Evolutionary conservation across 2,113 vertebrate genomes (phyloP), one percentile per base, ranked within the genome.

Genomic region (Petrocephalus microphthalmus): DNA sequence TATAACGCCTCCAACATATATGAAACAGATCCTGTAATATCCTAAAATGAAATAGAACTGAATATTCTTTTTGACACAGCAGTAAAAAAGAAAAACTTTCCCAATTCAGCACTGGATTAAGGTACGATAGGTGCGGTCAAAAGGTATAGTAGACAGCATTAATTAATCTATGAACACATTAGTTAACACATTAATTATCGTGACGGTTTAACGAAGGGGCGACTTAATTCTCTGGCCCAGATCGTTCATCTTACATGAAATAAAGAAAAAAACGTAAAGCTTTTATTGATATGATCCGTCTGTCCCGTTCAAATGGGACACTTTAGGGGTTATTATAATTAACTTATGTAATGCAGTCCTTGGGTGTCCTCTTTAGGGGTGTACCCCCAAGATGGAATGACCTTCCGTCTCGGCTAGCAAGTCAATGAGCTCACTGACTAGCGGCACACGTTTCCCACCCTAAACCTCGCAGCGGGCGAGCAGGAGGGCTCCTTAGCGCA

Each of bases 351-450:
- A 85, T 33, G 47, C 11, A 54, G 25, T n/a, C 84, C 52, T 11
- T 13, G 52, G 51, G 84, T 54, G 51, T 85, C 84, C 84, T 85
- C 15, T n/a, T 95, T 97, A 95, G 95, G 95, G 96, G 95, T 94
- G 94, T n/a, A 22, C 93, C 94, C 95, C 94, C 94, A 94, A 94
- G 93, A 94, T 94, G 95, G 96, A 96, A 96, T 96, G 96, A 96
- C 95, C 94, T 96, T 96, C 94, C 94, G 95, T 78, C 96, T 97
- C 96, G 96, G 96, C 96, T 45, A 8, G 96, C 94, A 95, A 95
- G 95, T 94, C 95, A 96, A 96, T 95, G 95, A 96, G 95, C 95
- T 92, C 96, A 96, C 95, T 96, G 96, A 97, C 96, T 95, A 96
- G 94, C 92, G 93, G 94, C 95, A 95, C 94, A 93, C 95, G 96